Conservation (phyloP, 2,888 invertebrate genomes). For the Drosophila algonquin region DNA sequence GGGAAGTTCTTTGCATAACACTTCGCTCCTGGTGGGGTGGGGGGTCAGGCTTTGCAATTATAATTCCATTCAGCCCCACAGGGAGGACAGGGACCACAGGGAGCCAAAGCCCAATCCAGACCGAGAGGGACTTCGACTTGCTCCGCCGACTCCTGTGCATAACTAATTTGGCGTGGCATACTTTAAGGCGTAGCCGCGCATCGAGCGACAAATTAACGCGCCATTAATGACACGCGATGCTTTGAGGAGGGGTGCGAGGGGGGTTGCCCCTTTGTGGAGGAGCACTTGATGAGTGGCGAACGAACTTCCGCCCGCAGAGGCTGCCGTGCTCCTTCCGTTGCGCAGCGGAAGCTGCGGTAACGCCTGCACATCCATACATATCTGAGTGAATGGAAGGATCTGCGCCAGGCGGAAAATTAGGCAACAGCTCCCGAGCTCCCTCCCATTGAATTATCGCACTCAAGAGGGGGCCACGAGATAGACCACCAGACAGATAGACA, state of each 20-base stretch:
- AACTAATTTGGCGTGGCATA: constrained; percentile 66
- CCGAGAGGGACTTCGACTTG: constrained; percentile 13
- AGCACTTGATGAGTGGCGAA: constrained; percentile 45
- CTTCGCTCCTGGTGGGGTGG: constrained; percentile 33
- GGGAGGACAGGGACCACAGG: too few relatives aligned
- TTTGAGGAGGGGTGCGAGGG: background rate
- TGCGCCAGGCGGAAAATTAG: constrained; percentile 76
- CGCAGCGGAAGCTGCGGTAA: constrained; percentile 68
- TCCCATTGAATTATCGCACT: constrained; percentile 69
- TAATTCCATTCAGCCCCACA: constrained; percentile 56
- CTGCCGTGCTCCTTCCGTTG: constrained; percentile 48
- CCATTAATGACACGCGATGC: constrained; percentile 67
- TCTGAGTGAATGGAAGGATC: constrained; percentile 20
- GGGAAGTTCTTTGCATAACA: constrained; percentile 3
- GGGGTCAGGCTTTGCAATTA: constrained; percentile 60
- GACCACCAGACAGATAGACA: constrained; percentile 16
- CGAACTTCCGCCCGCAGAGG: constrained; percentile 41
- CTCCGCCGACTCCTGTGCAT: constrained; percentile 39
- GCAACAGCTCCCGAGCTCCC: constrained; percentile 57
- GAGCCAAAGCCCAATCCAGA: constrained; percentile 16
- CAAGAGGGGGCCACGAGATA: constrained; percentile 27
- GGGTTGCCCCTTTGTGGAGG: constrained; percentile 18
- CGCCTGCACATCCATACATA: constrained; percentile 32
- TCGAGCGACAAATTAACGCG: constrained; percentile 73
- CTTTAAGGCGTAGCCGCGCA: constrained; percentile 63